Evolutionary conservation across 2,888 invertebrate species (phyloP).

Genomic region (Andrena haemorrhoa): DNA sequence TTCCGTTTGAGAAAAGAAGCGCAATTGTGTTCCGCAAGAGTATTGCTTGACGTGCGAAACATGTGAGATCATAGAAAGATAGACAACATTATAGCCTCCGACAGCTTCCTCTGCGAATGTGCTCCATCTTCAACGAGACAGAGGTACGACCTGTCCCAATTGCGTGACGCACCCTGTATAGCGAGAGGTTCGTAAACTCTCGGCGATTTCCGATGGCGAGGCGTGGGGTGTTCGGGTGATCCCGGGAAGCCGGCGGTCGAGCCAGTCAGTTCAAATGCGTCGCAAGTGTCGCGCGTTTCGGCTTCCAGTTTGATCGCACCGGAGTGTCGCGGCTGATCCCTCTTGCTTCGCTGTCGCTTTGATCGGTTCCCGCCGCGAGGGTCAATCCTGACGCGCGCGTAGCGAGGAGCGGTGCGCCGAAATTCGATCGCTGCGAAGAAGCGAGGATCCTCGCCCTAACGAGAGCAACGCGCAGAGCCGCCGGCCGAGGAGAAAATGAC

Average conservation of each 20-base stretch:
- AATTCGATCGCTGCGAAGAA: neutral
- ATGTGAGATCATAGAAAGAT: too few relatives aligned
- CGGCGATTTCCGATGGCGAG: conserved; percentile 71
- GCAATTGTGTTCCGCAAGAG: neutral
- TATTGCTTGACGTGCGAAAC: too few relatives aligned
- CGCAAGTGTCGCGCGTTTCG: conserved; percentile 68
- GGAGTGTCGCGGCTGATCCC: neutral
- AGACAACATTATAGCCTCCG: too few relatives aligned
- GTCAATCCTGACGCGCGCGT: neutral
- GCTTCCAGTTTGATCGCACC: conserved; percentile 14
- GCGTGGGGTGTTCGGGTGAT: conserved; percentile 74
- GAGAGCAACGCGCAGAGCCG: conserved; percentile 26
- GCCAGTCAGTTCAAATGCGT: conserved; percentile 81
- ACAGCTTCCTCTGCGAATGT: too few relatives aligned
- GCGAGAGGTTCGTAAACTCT: conserved; percentile 66
- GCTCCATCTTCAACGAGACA: too few relatives aligned
- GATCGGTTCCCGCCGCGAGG: conserved; percentile 21
- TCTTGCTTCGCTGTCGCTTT: neutral
- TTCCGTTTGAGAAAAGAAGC: neutral
- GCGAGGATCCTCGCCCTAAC: neutral
- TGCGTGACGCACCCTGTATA: conserved; percentile 10
- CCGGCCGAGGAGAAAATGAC: conserved; percentile 74
- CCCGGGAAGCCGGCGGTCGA: conserved; percentile 77
- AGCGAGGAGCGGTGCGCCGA: neutral
- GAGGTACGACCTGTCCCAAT: neutral